Base-by-base conservation (phyloP, 1,140 invertebrate species). In the Musca domestica region DNA sequence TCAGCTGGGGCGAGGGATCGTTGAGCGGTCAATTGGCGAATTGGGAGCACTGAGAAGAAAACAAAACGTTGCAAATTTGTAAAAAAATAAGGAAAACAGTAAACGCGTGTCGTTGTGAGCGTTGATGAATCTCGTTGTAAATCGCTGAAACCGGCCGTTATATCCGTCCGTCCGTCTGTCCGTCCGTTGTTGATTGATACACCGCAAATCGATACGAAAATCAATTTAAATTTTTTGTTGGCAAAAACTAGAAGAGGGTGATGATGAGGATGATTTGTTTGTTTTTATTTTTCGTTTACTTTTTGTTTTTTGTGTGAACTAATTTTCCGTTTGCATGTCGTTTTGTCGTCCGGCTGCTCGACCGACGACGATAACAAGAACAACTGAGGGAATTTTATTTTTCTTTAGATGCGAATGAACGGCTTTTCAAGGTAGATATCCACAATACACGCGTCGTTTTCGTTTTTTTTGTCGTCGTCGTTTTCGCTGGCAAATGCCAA, bases 81-180 rank as follows among this genome's bases (percentile, higher is more conserved):
- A 12, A 41, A 41, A 12, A 41, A 41, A 14, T 58, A 61, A 61
- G 41, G n/a, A 61, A 61, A 61, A 34, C n/a, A 34, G 41, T 23
- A 19, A 54, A 51, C 25, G 30, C 51, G 61, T 61, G n/a, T 10
- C 48, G n/a, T 19, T 20, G 17, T 20, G 9, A 34, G 30, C n/a
- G 4, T 17, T 25, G 46, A 56, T 69, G 67, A 69, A 69, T 69
- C 67, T 65, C 67, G 67, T 58, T 25, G 34, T 63, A 20, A 52
- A 34, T 41, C 25, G 63, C 23, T 65, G 67, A 65, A 65, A 65
- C 56, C 56, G 56, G 56, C 34, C 52, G 52, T 54, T 54, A 15
- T 25, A 25, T 22, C 20, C 22, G 17, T 51, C 9, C 12, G 17
- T 51, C 12, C 6, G n/a, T 51, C 15, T 49, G 10, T 52, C 27